phyloP scores from a whole-genome alignment of 2,113 vertebrate species.

The Phoenicopterus ruber region DNA sequence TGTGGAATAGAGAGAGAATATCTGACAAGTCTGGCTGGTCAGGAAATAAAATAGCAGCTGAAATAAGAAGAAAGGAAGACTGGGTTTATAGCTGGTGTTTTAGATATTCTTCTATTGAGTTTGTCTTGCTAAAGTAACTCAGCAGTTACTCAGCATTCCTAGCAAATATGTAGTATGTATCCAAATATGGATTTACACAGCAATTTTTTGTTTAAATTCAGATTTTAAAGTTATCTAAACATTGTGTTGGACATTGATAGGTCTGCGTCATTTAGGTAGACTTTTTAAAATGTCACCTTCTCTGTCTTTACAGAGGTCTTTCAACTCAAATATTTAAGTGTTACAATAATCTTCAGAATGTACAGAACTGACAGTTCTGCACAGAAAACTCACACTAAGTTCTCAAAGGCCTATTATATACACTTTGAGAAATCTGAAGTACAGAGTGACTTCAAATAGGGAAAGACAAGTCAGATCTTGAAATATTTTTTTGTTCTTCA shows the following conservation, averaged over 20 bases:
- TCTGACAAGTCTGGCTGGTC: not conserved
- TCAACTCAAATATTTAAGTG: not conserved
- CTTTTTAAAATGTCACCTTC: not conserved
- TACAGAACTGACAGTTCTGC: not conserved
- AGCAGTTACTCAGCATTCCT: not conserved
- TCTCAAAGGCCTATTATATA: not conserved
- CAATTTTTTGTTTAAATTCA: not conserved
- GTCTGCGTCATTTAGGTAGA: not conserved
- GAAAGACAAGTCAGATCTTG: not conserved
- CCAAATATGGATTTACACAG: not conserved
- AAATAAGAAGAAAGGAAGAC: not conserved
- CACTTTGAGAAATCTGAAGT: not conserved
- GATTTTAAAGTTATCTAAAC: not conserved
- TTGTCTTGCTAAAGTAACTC: not conserved
- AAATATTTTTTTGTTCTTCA: not conserved
- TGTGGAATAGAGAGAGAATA: not conserved
- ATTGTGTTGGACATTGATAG: not conserved
- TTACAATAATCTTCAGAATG: not conserved
- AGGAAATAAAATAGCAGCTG: not conserved
- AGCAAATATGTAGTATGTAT: not conserved
- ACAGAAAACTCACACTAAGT: not conserved
- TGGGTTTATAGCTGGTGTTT: not conserved
- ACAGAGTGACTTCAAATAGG: not conserved
- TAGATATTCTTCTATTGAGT: not conserved
- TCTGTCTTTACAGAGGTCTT: not conserved